These are phyloP conservation scores for Albula goreensis DNA, from an alignment of 2,113 vertebrate genomes.

Conservation along the genomic window DNA sequence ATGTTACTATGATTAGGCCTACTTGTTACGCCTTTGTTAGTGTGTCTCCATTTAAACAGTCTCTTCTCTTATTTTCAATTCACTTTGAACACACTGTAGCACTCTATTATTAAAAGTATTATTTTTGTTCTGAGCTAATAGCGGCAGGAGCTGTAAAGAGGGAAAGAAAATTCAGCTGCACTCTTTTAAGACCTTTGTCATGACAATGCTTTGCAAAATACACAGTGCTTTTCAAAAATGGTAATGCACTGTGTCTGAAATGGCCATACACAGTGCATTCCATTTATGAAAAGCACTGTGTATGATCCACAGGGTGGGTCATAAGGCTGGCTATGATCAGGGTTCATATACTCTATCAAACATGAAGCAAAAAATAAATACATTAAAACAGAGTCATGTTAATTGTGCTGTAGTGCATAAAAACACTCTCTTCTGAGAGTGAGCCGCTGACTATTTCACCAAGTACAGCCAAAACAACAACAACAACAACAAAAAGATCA, in stretches of 20 bases:
- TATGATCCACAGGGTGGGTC: too few relatives aligned
- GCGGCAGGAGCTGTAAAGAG: background rate
- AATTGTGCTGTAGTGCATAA: too few relatives aligned
- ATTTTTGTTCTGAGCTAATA: background rate
- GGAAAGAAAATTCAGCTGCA: background rate
- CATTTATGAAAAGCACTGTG: too few relatives aligned
- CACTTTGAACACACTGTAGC: background rate
- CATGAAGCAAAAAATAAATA: too few relatives aligned
- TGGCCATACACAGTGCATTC: background rate
- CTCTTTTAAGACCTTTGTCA: background rate
- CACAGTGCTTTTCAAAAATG: background rate
- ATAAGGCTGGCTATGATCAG: too few relatives aligned
- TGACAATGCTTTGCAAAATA: background rate
- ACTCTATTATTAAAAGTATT: background rate
- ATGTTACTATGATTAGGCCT: background rate
- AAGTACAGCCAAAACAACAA: too few relatives aligned
- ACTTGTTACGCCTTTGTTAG: background rate
- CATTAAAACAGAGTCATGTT: too few relatives aligned
- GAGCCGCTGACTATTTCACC: too few relatives aligned
- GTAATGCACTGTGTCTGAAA: too few relatives aligned
- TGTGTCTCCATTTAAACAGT: background rate
- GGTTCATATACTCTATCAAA: too few relatives aligned
- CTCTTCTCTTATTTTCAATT: background rate
- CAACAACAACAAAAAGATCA: too few relatives aligned
- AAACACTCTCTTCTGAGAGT: too few relatives aligned